Evolutionary conservation across 2,113 vertebrate genomes (phyloP), one percentile per base, ranked within the genome.

Genomic region (Electrona antarctica): DNA sequence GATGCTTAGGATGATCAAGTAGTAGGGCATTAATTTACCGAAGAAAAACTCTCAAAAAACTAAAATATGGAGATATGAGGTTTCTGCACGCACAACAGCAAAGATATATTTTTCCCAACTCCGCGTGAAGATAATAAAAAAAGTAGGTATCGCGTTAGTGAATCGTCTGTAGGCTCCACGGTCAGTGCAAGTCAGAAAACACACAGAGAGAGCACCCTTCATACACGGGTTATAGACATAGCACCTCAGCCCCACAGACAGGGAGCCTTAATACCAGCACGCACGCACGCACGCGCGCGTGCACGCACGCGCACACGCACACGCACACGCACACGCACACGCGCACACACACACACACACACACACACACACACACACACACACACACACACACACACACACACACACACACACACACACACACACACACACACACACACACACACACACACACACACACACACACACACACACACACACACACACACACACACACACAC

Each of bases 61-160:
- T 41, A 41, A 41, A 41, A 41, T 41, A 41, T 41, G 33, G 3
- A 41, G 33, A 41, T 41, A 6, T 4, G 33, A 41, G 33, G 33
- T 41, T 41, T 41, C 33, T 41, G 33, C 33, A 41, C 33, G 33
- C 33, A 41, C 33, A 4, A 41, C 33, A 41, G 33, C 33, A 41
- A 6, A 8, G 50, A 13, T 52, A 52, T 52, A 7, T 52, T 46
- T 56, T 73, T 4, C 59, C 15, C 0, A 28, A 74, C 67, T 81
- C 74, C 76, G 71, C 51, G 76, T 72, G 73, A 65, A 65, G 73
- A 66, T 68, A 82, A 74, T 29, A 64, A 28, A 64, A 28, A 48
- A 50, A 78, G 71, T 0, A 56, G 46, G 60, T 12, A 64, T 72
- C 45, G 7, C 55, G 3, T 63, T 60, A 46, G 70, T 8, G 52